Percentiles rank a stretch among this genome's conserved stretches.
These are phyloP conservation scores for Cryptoblepharus egeriae DNA, from an alignment of 2,797 vertebrate genomes.

Conservation along the genomic window DNA sequence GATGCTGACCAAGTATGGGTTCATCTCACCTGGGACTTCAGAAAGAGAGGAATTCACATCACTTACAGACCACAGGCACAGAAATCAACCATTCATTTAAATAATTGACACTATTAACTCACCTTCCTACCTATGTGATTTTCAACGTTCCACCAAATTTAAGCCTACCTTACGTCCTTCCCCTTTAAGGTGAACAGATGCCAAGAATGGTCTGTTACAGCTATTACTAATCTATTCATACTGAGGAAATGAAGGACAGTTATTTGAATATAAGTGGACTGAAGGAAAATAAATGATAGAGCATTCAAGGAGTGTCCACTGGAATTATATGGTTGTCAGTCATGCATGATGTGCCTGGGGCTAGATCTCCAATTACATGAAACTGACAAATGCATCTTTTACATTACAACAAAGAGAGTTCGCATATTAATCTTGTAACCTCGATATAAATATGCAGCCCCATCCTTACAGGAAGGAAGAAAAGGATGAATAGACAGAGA, in stretches of 20 bases:
- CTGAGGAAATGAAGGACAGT: conserved; percentile 57
- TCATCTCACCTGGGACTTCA: too few species aligned
- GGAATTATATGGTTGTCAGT: conserved; percentile 64
- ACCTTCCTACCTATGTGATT: not conserved
- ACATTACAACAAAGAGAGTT: conserved; percentile 30
- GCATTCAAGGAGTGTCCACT: conserved; percentile 54
- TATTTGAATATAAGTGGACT: conserved; percentile 55
- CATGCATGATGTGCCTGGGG: conserved; percentile 35
- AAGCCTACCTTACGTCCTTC: conserved; percentile 21
- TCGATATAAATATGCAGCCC: not conserved
- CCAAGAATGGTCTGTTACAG: conserved; percentile 68
- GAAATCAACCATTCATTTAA: too few species aligned
- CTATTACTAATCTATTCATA: conserved; percentile 60
- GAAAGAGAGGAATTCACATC: too few species aligned
- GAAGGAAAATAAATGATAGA: conserved; percentile 64
- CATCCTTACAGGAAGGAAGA: not conserved
- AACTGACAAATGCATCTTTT: not conserved
- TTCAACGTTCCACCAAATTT: not conserved
- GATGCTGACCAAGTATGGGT: too few species aligned
- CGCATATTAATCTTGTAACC: not conserved
- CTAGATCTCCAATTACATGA: conserved; percentile 42
- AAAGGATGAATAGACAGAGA: not conserved
- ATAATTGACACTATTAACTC: too few species aligned
- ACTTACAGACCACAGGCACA: too few species aligned
- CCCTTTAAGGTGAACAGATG: conserved; percentile 59